phyloP scores from a whole-genome alignment of 2,888 invertebrate species.

The Luperina nickerlii region DNA sequence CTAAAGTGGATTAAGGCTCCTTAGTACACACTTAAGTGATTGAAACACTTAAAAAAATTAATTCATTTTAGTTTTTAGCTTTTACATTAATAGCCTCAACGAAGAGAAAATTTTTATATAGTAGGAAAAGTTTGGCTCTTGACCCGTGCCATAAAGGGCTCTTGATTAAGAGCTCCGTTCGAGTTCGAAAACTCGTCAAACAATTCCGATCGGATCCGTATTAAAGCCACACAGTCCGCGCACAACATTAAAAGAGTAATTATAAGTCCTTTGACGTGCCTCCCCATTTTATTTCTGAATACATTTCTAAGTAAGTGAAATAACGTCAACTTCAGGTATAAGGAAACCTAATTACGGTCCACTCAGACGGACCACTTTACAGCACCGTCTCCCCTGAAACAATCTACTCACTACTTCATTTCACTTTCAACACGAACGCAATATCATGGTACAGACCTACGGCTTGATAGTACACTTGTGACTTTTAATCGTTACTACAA shows the following conservation, averaged over 20 bases:
- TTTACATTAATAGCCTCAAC: conserved; percentile 18
- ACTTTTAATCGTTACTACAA: conserved; percentile 20
- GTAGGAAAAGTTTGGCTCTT: conserved; percentile 12
- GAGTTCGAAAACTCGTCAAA: conserved; percentile 12
- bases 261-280: conserved; percentile 10
- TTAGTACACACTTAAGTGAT: conserved; percentile 37
- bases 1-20: conserved; percentile 33
- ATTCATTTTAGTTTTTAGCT: conserved; percentile 10
- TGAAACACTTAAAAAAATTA: conserved; percentile 27
- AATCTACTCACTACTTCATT: conserved; percentile 44
- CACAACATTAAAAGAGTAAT: conserved; percentile 24
- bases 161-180: conserved; percentile 2
- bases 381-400: conserved; percentile 34
- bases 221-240: background rate
- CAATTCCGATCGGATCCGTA: conserved; percentile 7
- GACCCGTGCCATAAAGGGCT: background rate
- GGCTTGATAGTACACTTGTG: conserved; percentile 13
- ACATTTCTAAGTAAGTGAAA: conserved; percentile 39
- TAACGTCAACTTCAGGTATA: conserved; percentile 50
- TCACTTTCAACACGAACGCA: conserved; percentile 48
- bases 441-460: conserved; percentile 21
- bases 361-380: conserved; percentile 62
- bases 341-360: conserved; percentile 61
- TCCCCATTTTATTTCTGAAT: conserved; percentile 29
- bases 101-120: conserved; percentile 4